A percentile compares a stretch with the other conserved stretches of the same genome.
Conservation (phyloP, 2,888 invertebrate species). For the Drosophila maculinotata region DNA sequence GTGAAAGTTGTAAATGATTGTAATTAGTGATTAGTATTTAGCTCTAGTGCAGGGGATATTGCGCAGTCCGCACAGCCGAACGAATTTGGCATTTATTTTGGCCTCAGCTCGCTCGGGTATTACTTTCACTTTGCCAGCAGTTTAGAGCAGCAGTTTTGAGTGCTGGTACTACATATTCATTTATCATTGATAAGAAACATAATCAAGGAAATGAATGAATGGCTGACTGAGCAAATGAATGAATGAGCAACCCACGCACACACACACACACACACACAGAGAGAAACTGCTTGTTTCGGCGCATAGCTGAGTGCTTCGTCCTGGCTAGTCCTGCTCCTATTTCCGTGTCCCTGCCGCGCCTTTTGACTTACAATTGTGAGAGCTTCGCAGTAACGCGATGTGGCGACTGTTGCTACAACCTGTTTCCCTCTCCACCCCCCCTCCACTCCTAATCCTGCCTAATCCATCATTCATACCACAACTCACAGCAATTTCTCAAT, state of each 20-base stretch:
- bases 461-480: slow-evolving; percentile 60
- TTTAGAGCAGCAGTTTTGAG: slow-evolving; percentile 66
- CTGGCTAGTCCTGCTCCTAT: neutral
- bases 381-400: slow-evolving; percentile 60
- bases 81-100: slow-evolving; percentile 16
- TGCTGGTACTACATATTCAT: slow-evolving; percentile 73
- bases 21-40: no score
- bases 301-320: slow-evolving; percentile 27
- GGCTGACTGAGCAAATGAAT: slow-evolving; percentile 78
- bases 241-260: slow-evolving; percentile 56
- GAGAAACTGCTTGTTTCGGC: slow-evolving; percentile 9
- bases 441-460: neutral
- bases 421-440: slow-evolving; percentile 1
- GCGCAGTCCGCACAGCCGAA: slow-evolving; percentile 14
- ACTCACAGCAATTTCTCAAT: slow-evolving; percentile 9
- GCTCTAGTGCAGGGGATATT: neutral
- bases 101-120: slow-evolving; percentile 43
- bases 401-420: slow-evolving; percentile 61
- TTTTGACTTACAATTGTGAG: slow-evolving; percentile 42
- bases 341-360: slow-evolving; percentile 14
- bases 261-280: slow-evolving; percentile 20
- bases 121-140: slow-evolving; percentile 73
- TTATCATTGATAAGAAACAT: slow-evolving; percentile 79
- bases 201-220: slow-evolving; percentile 79
- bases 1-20: no score